A percentile compares a stretch with the other conserved stretches of the same genome.
These are phyloP conservation scores for Bombus polaris DNA, from an alignment of 1,140 invertebrate genomes.

Conservation along the genomic window DNA sequence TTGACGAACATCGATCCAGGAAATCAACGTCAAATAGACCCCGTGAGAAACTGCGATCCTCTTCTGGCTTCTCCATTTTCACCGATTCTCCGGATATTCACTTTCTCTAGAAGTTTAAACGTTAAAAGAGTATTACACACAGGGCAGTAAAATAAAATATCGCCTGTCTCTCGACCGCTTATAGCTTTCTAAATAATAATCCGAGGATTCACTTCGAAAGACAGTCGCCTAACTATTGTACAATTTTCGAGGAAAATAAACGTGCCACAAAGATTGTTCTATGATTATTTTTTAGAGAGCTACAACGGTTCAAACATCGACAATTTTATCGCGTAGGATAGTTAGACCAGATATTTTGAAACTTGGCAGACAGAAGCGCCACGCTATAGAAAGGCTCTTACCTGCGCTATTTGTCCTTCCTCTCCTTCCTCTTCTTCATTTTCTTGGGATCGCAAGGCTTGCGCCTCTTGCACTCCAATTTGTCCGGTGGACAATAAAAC, in stretches of 20 bases:
- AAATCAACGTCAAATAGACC: constrained; percentile 51
- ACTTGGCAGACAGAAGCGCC: background rate
- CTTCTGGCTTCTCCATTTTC: background rate
- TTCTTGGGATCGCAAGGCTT: constrained; percentile 1
- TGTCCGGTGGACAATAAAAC: constrained; percentile 41
- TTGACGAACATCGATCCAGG: constrained; percentile 55
- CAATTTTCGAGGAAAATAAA: too few species aligned
- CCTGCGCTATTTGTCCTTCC: background rate
- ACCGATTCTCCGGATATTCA: background rate
- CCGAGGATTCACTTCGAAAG: too few species aligned
- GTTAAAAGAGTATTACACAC: background rate
- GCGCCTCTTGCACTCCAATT: constrained; percentile 2
- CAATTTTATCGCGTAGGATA: background rate
- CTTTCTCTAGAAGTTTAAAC: background rate
- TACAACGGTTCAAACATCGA: background rate
- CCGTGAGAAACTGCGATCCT: constrained; percentile 22
- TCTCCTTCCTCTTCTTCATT: background rate
- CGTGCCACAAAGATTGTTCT: too few species aligned
- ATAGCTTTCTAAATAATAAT: too few species aligned
- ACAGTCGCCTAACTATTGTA: too few species aligned
- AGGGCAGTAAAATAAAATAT: too few species aligned
- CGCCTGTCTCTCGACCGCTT: too few species aligned
- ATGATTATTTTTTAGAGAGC: background rate
- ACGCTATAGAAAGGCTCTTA: background rate
- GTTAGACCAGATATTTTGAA: background rate